A percentile compares a stretch with the other conserved stretches of the same genome.
Conservation (phyloP, 2,797 vertebrate species). For the Hylomyscus alleni region DNA sequence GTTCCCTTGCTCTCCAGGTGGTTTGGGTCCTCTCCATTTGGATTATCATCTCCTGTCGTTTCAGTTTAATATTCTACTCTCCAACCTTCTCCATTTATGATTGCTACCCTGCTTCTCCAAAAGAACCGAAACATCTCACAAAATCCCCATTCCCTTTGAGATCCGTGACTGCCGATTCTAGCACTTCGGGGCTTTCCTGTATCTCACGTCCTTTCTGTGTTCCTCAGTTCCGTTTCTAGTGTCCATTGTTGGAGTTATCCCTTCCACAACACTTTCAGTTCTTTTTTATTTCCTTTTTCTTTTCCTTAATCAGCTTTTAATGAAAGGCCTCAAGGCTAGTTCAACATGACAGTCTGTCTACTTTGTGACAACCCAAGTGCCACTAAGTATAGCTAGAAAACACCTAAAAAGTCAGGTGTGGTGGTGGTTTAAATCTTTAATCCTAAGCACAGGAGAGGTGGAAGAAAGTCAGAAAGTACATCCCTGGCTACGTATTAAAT, state of each 20-base stretch:
- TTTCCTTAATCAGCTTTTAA: not conserved
- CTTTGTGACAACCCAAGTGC: not conserved
- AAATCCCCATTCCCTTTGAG: not conserved
- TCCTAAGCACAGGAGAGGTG: not conserved
- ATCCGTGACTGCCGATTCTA: not conserved
- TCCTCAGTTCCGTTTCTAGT: not conserved
- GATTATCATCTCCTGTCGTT: not conserved
- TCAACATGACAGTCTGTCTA: not conserved
- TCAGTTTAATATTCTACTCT: not conserved
- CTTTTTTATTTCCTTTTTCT: accelerated
- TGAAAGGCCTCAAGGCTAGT: not conserved
- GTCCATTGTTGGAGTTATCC: not conserved
- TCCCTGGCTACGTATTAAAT: too few species aligned
- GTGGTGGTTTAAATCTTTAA: not conserved
- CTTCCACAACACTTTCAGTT: not conserved
- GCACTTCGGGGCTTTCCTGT: not conserved
- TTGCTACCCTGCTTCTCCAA: not conserved
- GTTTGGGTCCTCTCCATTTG: not conserved
- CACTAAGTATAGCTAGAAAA: not conserved
- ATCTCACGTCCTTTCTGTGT: not conserved
- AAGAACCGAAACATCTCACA: not conserved
- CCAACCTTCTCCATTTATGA: not conserved
- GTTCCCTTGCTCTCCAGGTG: not conserved
- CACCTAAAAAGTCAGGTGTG: not conserved
- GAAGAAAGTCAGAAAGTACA: too few species aligned